These are phyloP conservation scores for Microtus pennsylvanicus DNA, from an alignment of 2,113 vertebrate species.

Conservation along the genomic window DNA sequence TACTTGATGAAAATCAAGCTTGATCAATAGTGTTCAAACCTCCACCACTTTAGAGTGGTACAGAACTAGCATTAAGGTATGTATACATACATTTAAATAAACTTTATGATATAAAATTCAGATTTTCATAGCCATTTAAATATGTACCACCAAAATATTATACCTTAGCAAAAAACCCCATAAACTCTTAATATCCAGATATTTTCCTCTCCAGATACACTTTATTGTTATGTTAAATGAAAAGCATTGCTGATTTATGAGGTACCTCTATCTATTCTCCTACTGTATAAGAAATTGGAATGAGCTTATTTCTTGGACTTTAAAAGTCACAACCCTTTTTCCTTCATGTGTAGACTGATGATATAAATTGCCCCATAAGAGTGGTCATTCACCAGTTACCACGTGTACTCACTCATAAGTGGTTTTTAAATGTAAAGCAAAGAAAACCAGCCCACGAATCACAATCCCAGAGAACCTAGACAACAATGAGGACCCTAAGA, in stretches of 20 bases:
- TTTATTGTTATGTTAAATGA: not conserved
- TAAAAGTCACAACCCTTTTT: not conserved
- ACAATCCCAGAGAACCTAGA: too few species aligned
- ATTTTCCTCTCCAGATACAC: not conserved
- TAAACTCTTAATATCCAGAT: not conserved
- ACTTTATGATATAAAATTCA: slow-evolving; percentile 56
- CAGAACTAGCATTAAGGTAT: slow-evolving; percentile 46
- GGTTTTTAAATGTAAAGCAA: too few species aligned
- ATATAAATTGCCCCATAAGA: not conserved
- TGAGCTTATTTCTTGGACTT: not conserved
- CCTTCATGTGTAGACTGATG: not conserved
- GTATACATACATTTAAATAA: slow-evolving; percentile 56
- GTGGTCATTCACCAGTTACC: not conserved
- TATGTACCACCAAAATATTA: not conserved
- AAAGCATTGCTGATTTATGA: slow-evolving; percentile 29
- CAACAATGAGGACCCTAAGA: too few species aligned
- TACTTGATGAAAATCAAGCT: slow-evolving; percentile 65
- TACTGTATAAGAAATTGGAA: slow-evolving; percentile 31
- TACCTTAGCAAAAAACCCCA: not conserved
- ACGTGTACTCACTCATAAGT: too few species aligned
- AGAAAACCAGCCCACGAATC: too few species aligned
- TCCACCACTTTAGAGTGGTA: slow-evolving; percentile 58
- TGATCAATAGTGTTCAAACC: slow-evolving; percentile 63
- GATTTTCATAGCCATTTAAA: slow-evolving; percentile 42
- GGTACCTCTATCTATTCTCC: not conserved